Evolutionary conservation across 1,140 invertebrate genomes (phyloP), one percentile per base, ranked within the genome.

Genomic region (Lanistes nyassanus): DNA sequence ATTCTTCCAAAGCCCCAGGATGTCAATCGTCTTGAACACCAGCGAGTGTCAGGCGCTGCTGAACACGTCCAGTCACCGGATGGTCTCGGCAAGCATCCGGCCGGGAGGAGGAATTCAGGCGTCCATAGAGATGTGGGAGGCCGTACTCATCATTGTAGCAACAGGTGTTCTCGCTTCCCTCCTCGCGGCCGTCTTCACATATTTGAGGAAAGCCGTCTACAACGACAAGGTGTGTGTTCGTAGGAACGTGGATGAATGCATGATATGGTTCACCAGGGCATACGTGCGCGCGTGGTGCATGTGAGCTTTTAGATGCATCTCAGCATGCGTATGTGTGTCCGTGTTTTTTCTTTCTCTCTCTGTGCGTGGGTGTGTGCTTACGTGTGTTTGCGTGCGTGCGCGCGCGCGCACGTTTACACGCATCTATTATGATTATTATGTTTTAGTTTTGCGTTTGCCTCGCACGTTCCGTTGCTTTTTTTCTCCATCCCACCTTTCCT

Each of bases 91-190:
- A 16, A 16, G 42, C 42, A 47, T 47, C 1, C 19, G 9, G 9
- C 1, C 42, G 42, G 56, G 0, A 6, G 26, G 0, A 2, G 85
- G 84, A 9, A 79, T 86, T n/a, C n/a, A 75, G 26, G 73, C 82
- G 3, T 79, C 82, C 0, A 78, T 87, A 31, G 80, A 84, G 42
- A 70, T 83, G 69, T 80, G 79, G 58, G 79, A 82, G 39, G 83
- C 84, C 21, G 34, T 87, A 4, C 9, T 84, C 4, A 78, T 85
- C 34, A 81, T 87, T 34, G 37, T 79, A 0, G 79, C 70, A 19
- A 83, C 87, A 29, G 85, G 84, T 4, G 21, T 85, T 13, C 79
- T 87, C 62, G 81, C 85, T 2, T 78, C 82, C 5, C 9, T 80
- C 5, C 70, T 87, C 36, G 84, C 86, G 16, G 62, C 68, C 9